Conservation (phyloP, 2,797 vertebrate genomes). For the Paratrypauchen microcephalus region DNA sequence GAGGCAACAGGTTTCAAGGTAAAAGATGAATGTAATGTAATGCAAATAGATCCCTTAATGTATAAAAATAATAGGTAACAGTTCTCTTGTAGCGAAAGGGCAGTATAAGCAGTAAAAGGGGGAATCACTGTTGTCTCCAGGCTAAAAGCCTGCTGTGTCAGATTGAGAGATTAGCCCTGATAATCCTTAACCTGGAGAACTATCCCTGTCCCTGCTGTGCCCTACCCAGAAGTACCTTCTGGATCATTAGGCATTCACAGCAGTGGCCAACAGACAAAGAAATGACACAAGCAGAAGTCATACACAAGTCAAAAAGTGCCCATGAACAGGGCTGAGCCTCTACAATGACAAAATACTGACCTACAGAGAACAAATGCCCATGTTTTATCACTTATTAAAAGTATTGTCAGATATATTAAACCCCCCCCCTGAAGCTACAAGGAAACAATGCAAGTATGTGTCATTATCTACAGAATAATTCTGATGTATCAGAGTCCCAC, state of each 20-base stretch:
- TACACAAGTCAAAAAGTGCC: background rate
- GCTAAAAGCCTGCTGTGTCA: constrained; percentile 62
- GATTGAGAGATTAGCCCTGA: constrained; percentile 64
- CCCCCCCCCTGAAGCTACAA: background rate
- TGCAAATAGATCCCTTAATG: background rate
- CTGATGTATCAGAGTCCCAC: constrained; percentile 60
- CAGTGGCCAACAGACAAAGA: constrained; percentile 26
- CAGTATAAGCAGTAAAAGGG: constrained; percentile 14
- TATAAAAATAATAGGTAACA: constrained; percentile 6
- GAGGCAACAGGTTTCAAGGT: background rate
- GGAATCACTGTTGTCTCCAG: constrained; percentile 31
- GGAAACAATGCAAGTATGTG: background rate
- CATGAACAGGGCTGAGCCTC: background rate
- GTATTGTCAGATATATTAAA: background rate
- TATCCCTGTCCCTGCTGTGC: constrained; percentile 53
- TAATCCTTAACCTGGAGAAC: constrained; percentile 66
- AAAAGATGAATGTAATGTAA: background rate
- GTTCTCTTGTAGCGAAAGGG: constrained; percentile 16
- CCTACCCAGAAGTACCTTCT: constrained; percentile 30
- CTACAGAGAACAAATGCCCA: background rate
- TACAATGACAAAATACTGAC: background rate
- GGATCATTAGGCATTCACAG: constrained; percentile 32
- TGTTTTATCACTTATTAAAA: background rate
- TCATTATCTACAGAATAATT: constrained; percentile 33
- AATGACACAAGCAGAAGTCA: constrained; percentile 15